phyloP scores from a whole-genome alignment of 2,888 invertebrate species.

The Drosophila emarginata region DNA sequence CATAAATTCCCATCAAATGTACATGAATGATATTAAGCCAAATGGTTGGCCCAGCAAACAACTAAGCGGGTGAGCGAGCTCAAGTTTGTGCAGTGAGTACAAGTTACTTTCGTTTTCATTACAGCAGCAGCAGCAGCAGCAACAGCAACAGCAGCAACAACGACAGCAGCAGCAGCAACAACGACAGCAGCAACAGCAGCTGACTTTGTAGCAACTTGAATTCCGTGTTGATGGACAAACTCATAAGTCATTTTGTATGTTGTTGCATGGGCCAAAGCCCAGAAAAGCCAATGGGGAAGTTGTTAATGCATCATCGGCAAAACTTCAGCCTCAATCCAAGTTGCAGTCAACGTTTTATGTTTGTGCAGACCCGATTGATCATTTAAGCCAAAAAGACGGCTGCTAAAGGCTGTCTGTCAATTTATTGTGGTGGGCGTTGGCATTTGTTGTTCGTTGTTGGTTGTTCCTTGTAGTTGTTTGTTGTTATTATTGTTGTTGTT shows the following conservation, averaged over 20 bases:
- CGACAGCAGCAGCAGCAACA: conserved; percentile 21
- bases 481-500: conserved; percentile 32
- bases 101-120: conserved; percentile 80
- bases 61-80: conserved; percentile 19
- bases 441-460: conserved; percentile 35
- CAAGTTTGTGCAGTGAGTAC: conserved; percentile 37
- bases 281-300: conserved; percentile 68
- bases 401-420: conserved; percentile 48
- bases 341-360: conserved; percentile 44
- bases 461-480: conserved; percentile 23
- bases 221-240: conserved; percentile 73
- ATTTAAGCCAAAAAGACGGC: conserved; percentile 70
- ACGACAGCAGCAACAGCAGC: conserved; percentile 40
- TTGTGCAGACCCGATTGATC: conserved; percentile 73
- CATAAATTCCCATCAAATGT: conserved; percentile 29
- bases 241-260: conserved; percentile 68
- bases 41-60: conserved; percentile 19
- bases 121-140: conserved; percentile 33
- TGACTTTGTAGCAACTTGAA: conserved; percentile 60
- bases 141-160: conserved; percentile 26
- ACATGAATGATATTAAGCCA: conserved; percentile 41
- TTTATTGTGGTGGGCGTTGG: conserved; percentile 68
- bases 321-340: conserved; percentile 17
- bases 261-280: conserved; percentile 45
- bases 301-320: conserved; percentile 68